phyloP scores from a whole-genome alignment of 1,140 invertebrate species.

The Drosophila burlai region DNA sequence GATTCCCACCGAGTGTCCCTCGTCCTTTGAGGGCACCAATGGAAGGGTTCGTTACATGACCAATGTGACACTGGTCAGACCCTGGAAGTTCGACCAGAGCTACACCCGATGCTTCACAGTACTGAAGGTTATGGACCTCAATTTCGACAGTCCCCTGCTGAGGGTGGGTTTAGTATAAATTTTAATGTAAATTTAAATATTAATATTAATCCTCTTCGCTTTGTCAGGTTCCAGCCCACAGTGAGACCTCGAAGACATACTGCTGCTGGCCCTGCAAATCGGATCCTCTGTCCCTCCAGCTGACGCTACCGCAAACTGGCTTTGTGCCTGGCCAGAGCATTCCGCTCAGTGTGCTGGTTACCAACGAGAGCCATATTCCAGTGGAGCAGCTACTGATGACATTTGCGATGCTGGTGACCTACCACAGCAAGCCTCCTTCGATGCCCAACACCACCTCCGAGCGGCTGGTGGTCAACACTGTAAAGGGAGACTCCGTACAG shows the following conservation, averaged over 20 bases:
- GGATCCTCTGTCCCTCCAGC: conserved; percentile 55
- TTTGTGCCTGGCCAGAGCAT: conserved; percentile 70
- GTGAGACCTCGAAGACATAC: conserved; percentile 60
- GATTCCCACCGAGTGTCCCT: conserved; percentile 87
- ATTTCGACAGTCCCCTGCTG: conserved; percentile 85
- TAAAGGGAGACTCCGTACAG: conserved; percentile 56
- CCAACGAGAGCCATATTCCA: conserved; percentile 65
- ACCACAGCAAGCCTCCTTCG: conserved; percentile 37
- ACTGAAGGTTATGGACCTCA: conserved; percentile 90
- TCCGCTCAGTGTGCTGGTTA: conserved; percentile 50
- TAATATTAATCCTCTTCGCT: background rate
- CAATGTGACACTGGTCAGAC: conserved; percentile 89
- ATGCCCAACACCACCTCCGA: conserved; percentile 71
- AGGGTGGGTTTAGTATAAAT: conserved; percentile 34
- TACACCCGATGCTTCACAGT: conserved; percentile 90
- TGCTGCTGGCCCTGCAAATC: conserved; percentile 68
- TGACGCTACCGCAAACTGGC: conserved; percentile 61
- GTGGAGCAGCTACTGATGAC: conserved; percentile 57
- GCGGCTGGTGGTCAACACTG: conserved; percentile 46
- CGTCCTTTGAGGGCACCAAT: conserved; percentile 90
- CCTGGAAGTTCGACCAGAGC: conserved; percentile 91
- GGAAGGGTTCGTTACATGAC: conserved; percentile 89
- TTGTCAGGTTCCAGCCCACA: conserved; percentile 51
- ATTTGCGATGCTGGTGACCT: conserved; percentile 64
- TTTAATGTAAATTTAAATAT: background rate